Base-by-base conservation (phyloP, 1,140 invertebrate species). In the Magallana ariakensis region DNA sequence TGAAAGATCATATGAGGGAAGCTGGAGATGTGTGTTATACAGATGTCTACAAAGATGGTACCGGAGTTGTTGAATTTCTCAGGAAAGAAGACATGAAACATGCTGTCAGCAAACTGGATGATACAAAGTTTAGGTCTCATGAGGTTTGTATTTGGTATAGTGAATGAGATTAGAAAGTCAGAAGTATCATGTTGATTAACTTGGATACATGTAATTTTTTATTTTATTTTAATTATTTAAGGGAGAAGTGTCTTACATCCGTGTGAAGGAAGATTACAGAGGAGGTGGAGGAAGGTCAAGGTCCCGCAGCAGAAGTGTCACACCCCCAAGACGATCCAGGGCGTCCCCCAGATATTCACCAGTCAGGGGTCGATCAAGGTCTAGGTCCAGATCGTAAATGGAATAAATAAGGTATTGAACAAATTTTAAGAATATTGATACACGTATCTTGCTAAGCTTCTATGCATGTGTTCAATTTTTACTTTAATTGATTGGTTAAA, bases 1-100 rank as follows among this genome's bases (percentile, higher is more conserved):
- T 99, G 33, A 99, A 99, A 94, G 99, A 99, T 95, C 98, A 99
- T 93, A 99, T 99, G 99, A 96, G 99, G 60, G 99, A 99, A 95
- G 99, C 99, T 26, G 99, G 99, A 16, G 99, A 99, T 95, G 99
- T 99, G 4, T 99, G 98, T 94, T 99, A 99, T 95, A 98, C 99
- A 0, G 99, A 99, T 96, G 98, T 99, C 54, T 99, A 98, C 95
- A 99, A 99, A 95, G 99, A 99, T 95, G 98, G 99, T 15, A 99
- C 98, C 19, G 99, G 99, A 3, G 98, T 99, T 6, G 98, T 99
- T 1, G 99, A 99, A 94, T 99, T 99, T 95, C 95, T 99, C 54
- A 96, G 98, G 10, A 97, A 98, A 92, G 99, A 99, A 94, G 99
- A 99, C 93, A 99, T 99, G 98, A 99, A 99, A 94, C 99, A 99